These are phyloP conservation scores for Lepidurus packardi DNA, from an alignment of 1,140 invertebrate genomes.

Conservation along the genomic window DNA sequence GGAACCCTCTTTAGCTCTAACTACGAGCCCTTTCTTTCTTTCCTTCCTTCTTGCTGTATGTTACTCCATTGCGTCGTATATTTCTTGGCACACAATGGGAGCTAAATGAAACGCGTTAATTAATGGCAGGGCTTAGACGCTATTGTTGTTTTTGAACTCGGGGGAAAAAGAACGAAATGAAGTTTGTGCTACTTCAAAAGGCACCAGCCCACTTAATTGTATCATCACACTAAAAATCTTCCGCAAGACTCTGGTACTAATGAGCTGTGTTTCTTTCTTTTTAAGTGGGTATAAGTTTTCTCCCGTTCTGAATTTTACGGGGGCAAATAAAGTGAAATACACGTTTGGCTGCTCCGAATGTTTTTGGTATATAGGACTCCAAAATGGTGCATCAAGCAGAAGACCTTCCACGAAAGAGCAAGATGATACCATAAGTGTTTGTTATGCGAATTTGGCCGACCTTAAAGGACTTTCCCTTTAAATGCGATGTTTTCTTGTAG, in stretches of 20 bases:
- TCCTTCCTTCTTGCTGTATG: neutral
- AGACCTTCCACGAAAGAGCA: no score
- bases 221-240: conserved; percentile 15
- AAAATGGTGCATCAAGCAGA: no score
- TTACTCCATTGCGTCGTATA: conserved; percentile 14
- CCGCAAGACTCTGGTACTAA: neutral
- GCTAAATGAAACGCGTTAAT: conserved; percentile 22
- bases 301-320: no score
- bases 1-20: neutral
- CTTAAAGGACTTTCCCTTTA: neutral
- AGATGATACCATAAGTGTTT: no score
- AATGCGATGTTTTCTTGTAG: neutral
- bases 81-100: conserved; percentile 21
- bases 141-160: neutral
- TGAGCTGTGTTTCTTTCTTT: neutral
- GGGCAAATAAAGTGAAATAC: no score
- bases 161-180: neutral
- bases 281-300: neutral
- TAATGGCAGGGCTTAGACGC: neutral
- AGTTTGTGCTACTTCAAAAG: neutral
- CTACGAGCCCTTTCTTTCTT: neutral
- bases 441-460: no score
- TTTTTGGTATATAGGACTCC: no score
- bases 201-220: conserved; percentile 2
- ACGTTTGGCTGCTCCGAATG: no score